Evolutionary conservation across 2,797 vertebrate genomes (phyloP), one percentile per base, ranked within the genome.

Genomic region (Premnoplex brunnescens): DNA sequence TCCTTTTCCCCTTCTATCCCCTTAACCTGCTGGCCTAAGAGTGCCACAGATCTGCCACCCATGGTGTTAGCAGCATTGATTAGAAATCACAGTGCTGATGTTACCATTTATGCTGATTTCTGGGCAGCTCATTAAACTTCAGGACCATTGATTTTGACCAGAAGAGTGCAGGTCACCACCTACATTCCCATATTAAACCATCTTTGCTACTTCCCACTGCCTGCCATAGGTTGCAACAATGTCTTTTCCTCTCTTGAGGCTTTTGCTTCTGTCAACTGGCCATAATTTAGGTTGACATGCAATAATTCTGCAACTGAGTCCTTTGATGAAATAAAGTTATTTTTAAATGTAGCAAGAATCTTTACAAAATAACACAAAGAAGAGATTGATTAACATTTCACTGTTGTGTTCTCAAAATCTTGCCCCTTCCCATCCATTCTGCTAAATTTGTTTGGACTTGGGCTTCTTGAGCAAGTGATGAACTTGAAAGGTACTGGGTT

Each of bases 231-330:
- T 58, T 80, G 66, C 69, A 77, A 28, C 7, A 8, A 32, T 0
- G 0, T 67, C 56, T 95, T 88, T 79, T 93, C 62, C 26, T 72
- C 24, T 78, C 68, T 78, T 48, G 41, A 55, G 62, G 56, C 28
- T 94, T 93, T 94, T 91, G 49, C 51, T 89, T 58, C 28, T 71
- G 39, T 71, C 68, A 91, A 58, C 82, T 93, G 39, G 69, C 54
- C 89, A 21, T 91, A 92, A 96, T 96, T 95, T 86, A 44, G 51
- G 58, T 39, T 92, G 62, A 39, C 64, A 55, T n/a, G 55, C 54
- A 89, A 30, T 69, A 89, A 91, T 84, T 85, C 62, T 73, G 54
- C 43, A 17, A 12, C 36, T 4, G 30, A 66, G 26, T 52, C 36
- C 66, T 85, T 74, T 55, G 54, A 28, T 41, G 55, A 72, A 88